Evolutionary conservation across 2,113 vertebrate genomes (phyloP).

Genomic region (Dromas ardeola): DNA sequence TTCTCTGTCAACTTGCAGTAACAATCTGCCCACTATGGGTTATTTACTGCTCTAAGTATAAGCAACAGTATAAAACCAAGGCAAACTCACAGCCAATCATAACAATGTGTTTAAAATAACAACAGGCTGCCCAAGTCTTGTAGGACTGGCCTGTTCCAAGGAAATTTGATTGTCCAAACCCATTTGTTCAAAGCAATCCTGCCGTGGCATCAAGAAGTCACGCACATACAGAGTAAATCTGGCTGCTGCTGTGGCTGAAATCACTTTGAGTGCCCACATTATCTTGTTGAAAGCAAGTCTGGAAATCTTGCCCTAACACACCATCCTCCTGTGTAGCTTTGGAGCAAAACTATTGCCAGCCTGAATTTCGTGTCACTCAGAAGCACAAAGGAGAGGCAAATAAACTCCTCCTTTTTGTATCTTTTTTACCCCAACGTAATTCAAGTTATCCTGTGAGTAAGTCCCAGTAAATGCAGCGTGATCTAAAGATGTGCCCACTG

Average conservation of each 20-base stretch:
- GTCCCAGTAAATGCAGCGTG: not conserved
- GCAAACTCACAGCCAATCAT: not conserved
- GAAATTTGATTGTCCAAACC: not conserved
- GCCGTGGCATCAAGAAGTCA: not conserved
- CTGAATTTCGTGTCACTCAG: not conserved
- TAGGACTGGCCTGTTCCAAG: not conserved
- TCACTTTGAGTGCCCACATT: not conserved
- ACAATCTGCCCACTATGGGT: not conserved
- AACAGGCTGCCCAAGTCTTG: not conserved
- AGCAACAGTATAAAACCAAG: not conserved
- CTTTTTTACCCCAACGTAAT: not conserved
- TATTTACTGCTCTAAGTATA: not conserved
- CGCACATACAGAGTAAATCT: rapidly evolving
- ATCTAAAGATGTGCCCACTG: not conserved
- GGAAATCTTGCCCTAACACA: not conserved
- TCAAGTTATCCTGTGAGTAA: not conserved
- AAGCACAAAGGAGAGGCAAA: not conserved
- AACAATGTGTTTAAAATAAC: not conserved
- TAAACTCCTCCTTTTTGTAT: not conserved
- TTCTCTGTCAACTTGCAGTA: not conserved
- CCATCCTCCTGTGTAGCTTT: not conserved
- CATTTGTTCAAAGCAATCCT: not conserved
- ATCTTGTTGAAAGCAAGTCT: not conserved
- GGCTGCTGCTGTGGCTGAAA: not conserved
- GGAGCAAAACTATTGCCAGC: not conserved